A percentile compares a stretch with the other conserved stretches of the same genome.
These are phyloP conservation scores for Hiodon tergisus DNA, from an alignment of 2,113 vertebrate species.

Conservation along the genomic window DNA sequence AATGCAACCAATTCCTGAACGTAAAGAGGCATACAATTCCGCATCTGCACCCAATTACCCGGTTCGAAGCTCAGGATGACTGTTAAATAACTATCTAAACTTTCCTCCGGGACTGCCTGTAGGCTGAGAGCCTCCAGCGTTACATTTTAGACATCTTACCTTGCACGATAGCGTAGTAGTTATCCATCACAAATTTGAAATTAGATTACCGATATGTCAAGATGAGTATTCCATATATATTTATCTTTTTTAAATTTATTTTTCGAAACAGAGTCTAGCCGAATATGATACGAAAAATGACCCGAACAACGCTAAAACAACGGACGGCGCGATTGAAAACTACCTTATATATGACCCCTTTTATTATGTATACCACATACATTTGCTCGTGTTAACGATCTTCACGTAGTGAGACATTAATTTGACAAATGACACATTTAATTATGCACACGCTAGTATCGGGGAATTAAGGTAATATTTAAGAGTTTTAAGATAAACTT, in stretches of 20 bases:
- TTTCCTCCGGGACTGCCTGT: slow-evolving; percentile 60
- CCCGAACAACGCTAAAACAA: no score
- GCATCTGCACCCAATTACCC: slow-evolving; percentile 72
- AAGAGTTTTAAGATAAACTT: no score
- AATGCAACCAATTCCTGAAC: slow-evolving; percentile 64
- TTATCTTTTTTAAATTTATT: neutral
- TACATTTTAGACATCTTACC: slow-evolving; percentile 65
- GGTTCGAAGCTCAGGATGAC: slow-evolving; percentile 49
- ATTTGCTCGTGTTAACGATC: no score
- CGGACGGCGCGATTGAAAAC: no score
- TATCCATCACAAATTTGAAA: slow-evolving; percentile 55
- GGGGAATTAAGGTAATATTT: neutral
- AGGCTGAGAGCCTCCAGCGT: slow-evolving; percentile 64
- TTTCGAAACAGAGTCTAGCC: no score
- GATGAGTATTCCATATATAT: neutral
- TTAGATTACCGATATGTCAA: neutral
- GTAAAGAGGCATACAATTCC: slow-evolving; percentile 54
- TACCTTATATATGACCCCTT: no score
- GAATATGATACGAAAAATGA: no score
- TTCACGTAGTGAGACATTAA: no score
- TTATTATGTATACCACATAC: no score
- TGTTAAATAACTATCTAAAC: slow-evolving; percentile 63
- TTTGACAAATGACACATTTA: neutral
- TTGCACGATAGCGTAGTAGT: slow-evolving; percentile 37
- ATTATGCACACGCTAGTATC: no score